phyloP scores from a whole-genome alignment of 2,797 vertebrate species.

The Kryptolebias ocellatus region DNA sequence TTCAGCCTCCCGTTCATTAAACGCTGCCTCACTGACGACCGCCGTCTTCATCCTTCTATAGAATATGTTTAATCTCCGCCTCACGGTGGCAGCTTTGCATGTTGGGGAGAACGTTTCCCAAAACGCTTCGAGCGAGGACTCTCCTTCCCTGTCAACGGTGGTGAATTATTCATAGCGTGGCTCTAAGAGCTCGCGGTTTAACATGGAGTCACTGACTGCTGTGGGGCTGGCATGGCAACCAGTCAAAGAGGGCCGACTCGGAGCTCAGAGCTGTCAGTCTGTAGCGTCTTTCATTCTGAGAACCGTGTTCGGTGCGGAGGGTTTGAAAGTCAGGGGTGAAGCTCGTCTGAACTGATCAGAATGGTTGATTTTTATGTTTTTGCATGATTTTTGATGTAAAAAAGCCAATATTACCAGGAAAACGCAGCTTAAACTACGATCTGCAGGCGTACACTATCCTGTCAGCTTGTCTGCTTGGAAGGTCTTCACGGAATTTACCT shows the following conservation, averaged over 20 bases:
- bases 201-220: constrained; percentile 72
- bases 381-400: background rate
- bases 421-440: too few species aligned
- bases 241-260: constrained; percentile 65
- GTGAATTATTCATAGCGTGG: constrained; percentile 74
- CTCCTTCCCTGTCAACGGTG: constrained; percentile 40
- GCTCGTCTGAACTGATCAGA: constrained; percentile 1
- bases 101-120: constrained; percentile 38
- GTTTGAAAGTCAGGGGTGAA: background rate
- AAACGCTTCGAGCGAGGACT: constrained; percentile 46
- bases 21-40: constrained; percentile 31
- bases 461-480: too few species aligned
- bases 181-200: constrained; percentile 66
- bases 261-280: constrained; percentile 59
- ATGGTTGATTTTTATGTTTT: background rate
- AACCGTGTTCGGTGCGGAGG: constrained; percentile 17
- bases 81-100: constrained; percentile 21
- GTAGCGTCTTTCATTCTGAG: constrained; percentile 34
- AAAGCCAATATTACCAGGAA: too few species aligned
- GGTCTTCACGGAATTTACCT: too few species aligned
- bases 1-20: constrained; percentile 58
- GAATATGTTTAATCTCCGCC: constrained; percentile 40
- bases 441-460: too few species aligned
- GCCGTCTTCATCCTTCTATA: constrained; percentile 30
- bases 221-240: constrained; percentile 77